Evolutionary conservation across 2,113 vertebrate genomes (phyloP).

Genomic region (Psittacula cyanocephala): DNA sequence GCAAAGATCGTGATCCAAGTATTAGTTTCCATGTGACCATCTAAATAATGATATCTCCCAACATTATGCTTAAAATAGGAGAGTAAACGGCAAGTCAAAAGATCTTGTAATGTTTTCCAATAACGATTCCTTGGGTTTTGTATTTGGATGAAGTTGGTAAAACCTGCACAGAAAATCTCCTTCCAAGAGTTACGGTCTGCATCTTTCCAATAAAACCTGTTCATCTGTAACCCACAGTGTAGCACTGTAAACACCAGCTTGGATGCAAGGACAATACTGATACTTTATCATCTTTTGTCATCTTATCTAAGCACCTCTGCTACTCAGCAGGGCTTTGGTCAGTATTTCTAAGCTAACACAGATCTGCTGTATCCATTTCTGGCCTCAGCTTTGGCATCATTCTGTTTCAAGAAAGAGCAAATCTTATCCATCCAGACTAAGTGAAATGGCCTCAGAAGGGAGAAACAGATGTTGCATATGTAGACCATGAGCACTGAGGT

Average conservation of each 20-base stretch:
- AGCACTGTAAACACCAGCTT: not conserved
- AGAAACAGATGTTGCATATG: not conserved
- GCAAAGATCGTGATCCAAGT: not conserved
- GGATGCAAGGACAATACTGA: fast-evolving
- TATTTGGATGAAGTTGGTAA: not conserved
- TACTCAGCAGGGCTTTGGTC: not conserved
- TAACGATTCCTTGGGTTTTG: not conserved
- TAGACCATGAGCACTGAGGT: not conserved
- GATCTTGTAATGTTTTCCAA: not conserved
- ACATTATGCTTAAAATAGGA: not conserved
- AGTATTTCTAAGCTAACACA: not conserved
- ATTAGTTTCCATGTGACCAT: not conserved
- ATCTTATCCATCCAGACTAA: not conserved
- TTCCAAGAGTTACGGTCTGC: not conserved
- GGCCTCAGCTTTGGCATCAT: not conserved
- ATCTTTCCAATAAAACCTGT: not conserved
- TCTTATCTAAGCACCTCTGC: not conserved
- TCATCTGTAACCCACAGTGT: not conserved
- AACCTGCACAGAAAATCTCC: not conserved
- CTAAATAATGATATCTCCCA: not conserved
- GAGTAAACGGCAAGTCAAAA: not conserved
- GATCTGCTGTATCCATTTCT: not conserved
- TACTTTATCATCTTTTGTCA: not conserved
- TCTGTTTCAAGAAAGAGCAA: not conserved
- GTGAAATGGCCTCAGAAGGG: not conserved